A percentile compares a stretch with the other conserved stretches of the same genome.
Conservation (phyloP, 2,888 invertebrate genomes). For the Gryllus longicercus region DNA sequence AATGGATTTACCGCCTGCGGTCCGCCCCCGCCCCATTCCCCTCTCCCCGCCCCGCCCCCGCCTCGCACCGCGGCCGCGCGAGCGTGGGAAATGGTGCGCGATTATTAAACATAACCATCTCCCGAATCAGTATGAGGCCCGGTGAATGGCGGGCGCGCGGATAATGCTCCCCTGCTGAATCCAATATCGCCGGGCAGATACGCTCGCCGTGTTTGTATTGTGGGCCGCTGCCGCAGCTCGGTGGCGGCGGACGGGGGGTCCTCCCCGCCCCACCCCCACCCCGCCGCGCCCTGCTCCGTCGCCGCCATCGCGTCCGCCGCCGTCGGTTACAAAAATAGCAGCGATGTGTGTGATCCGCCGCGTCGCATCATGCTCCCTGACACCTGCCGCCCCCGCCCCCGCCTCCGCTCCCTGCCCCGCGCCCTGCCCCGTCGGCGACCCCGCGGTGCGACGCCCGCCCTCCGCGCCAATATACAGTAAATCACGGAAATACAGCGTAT, state of each 20-base stretch:
- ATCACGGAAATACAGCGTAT: neutral
- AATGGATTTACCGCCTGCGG: slow-evolving; percentile 17
- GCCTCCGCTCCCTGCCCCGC: neutral
- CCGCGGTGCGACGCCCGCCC: neutral
- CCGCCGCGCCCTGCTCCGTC: neutral
- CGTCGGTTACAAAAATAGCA: slow-evolving; percentile 3
- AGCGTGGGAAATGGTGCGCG: slow-evolving; percentile 7
- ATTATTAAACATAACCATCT: slow-evolving; percentile 17
- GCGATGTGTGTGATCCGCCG: slow-evolving; percentile 8
- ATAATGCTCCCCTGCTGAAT: slow-evolving; percentile 10
- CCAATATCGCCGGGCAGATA: neutral
- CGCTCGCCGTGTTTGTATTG: slow-evolving; percentile 17
- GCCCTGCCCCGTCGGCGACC: neutral
- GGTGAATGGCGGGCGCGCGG: neutral
- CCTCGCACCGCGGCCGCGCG: neutral
- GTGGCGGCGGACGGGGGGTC: neutral
- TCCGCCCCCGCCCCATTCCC: neutral
- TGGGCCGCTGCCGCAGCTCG: neutral
- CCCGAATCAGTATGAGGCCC: slow-evolving; percentile 17
- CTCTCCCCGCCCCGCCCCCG: neutral
- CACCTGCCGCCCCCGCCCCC: neutral
- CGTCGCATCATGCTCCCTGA: neutral
- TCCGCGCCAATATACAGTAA: neutral
- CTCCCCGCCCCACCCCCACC: neutral
- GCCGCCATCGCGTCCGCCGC: neutral